These are phyloP conservation scores for Pachydiplax longipennis DNA, from an alignment of 2,888 invertebrate species.

Conservation along the genomic window DNA sequence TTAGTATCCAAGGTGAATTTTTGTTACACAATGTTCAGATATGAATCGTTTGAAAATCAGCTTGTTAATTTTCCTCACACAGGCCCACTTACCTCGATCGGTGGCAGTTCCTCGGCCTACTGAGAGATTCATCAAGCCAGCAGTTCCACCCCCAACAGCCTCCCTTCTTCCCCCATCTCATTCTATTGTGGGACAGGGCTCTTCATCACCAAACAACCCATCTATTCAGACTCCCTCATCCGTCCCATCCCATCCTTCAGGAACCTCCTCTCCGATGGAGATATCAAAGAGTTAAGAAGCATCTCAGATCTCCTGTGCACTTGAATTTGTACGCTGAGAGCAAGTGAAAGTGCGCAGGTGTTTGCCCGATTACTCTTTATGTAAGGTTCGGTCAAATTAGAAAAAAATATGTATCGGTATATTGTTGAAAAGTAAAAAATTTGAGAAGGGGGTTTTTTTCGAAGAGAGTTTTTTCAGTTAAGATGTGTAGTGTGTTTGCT, in stretches of 20 bases:
- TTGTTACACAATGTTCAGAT: too few species aligned
- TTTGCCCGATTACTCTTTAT: constrained; percentile 20
- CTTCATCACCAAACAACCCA: constrained; percentile 49
- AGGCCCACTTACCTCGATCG: constrained; percentile 39
- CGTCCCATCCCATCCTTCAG: constrained; percentile 23
- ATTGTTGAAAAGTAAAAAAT: constrained; percentile 14
- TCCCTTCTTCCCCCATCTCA: constrained; percentile 25
- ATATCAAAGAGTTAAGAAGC: constrained; percentile 56
- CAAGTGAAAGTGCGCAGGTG: not conserved
- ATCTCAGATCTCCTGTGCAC: not conserved
- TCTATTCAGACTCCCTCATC: constrained; percentile 52
- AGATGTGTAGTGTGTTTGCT: constrained; percentile 34
- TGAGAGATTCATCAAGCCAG: constrained; percentile 87
- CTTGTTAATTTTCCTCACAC: not conserved
- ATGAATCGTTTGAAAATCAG: too few species aligned
- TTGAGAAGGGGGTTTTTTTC: constrained; percentile 1
- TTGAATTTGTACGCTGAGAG: not conserved
- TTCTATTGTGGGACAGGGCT: constrained; percentile 12
- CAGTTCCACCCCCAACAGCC: constrained; percentile 65
- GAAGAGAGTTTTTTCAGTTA: constrained; percentile 18
- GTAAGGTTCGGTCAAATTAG: constrained; percentile 31
- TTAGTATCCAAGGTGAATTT: too few species aligned
- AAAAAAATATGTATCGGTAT: constrained; percentile 32
- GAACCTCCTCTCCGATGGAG: constrained; percentile 59
- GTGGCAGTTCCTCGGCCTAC: constrained; percentile 69